Base-by-base conservation (phyloP, 2,888 invertebrate genomes). In the Anodontia alba region DNA sequence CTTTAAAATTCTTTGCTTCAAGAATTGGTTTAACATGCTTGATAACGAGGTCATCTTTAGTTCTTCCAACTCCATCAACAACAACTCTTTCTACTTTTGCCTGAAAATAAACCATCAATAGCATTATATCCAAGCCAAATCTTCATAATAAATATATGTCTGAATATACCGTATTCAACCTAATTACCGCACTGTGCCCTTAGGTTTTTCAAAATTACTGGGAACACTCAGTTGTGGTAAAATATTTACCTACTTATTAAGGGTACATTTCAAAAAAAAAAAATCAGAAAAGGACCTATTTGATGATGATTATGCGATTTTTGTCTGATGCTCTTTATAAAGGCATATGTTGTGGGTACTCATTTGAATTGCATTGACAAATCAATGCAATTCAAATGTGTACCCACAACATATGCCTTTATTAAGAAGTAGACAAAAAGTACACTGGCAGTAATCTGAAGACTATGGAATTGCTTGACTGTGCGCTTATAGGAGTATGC, bases 41-140 rank as follows among this genome's bases (percentile, higher is more conserved):
- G 88, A 96, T 95, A 46, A 99, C 95, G 88, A 98, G 96, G 92
- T 99, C 98, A 94, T 98, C 97, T 94, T 98, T 97, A 0, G 99
- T 99, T 80, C 98, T 95, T 51, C 95, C 95, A 23, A 99, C 94
- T 0, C 99, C 99, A 92, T 97, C 97, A 70, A 99, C 96, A 89
- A 97, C 96, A 38, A 99, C 96, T 87, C 96, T 96, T 93, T 98
- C 97, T 1, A 99, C 98, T 73, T 97, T 96, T 0, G 97, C 98
- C 96, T 95, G 87, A 38, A 91, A 87, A n/a, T 20, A 20, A 49
- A 20, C 49, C n/a, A n/a, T 15, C 20, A 15, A 15, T n/a, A n/a
- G 15, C 15, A 10, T 10, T 15, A n/a, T 17, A 49, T 20, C 5
- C 8, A 49, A 15, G 49, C 20, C 20, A 15, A 49, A 49, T 20